Evolutionary conservation across 1,140 invertebrate species (phyloP).

Genomic region (Colletes gigas): DNA sequence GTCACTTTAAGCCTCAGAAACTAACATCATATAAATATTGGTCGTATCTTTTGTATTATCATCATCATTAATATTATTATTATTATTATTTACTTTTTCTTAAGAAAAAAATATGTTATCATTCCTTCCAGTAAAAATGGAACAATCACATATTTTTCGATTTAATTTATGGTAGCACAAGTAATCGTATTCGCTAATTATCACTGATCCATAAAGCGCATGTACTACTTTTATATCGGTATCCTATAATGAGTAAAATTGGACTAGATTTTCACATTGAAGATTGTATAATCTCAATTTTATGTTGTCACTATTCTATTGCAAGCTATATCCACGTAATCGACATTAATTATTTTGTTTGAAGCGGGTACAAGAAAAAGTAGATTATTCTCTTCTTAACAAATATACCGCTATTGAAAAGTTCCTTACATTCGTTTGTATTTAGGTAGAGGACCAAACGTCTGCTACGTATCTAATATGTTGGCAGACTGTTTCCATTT

Average conservation of each 20-base stretch:
- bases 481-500: slow-evolving; percentile 11
- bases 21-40: slow-evolving; percentile 42
- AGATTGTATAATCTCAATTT: slow-evolving; percentile 43
- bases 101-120: slow-evolving; percentile 22
- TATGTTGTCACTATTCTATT: slow-evolving; percentile 44
- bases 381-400: slow-evolving; percentile 49
- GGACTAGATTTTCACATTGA: slow-evolving; percentile 58
- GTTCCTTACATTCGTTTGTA: slow-evolving; percentile 12
- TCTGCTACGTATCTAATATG: slow-evolving; percentile 12
- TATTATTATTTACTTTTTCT: not conserved
- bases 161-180: slow-evolving; percentile 7
- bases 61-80: not conserved
- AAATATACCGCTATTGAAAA: slow-evolving; percentile 47
- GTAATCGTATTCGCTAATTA: slow-evolving; percentile 40
- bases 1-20: slow-evolving; percentile 41
- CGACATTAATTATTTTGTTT: slow-evolving; percentile 31
- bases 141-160: slow-evolving; percentile 1
- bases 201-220: slow-evolving; percentile 46
- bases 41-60: slow-evolving; percentile 14
- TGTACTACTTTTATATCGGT: slow-evolving; percentile 20
- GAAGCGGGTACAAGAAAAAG: slow-evolving; percentile 57
- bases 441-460: slow-evolving; percentile 9
- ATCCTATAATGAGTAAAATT: slow-evolving; percentile 52
- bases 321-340: slow-evolving; percentile 45
- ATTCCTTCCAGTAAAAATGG: slow-evolving; percentile 34